Evolutionary conservation across 2,888 invertebrate species (phyloP).

Genomic region (Agrochola lychnidis): DNA sequence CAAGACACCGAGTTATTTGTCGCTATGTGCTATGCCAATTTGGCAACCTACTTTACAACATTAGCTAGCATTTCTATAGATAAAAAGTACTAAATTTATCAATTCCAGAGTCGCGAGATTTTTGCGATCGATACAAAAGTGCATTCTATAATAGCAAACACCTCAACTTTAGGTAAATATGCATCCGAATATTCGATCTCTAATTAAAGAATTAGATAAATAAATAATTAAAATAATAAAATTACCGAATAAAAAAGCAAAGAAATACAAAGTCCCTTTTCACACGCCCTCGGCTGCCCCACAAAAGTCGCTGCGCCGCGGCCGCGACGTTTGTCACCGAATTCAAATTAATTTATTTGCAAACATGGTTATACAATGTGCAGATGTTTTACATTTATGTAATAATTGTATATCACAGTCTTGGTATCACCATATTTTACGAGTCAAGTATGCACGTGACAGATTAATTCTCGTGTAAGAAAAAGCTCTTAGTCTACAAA

Average conservation of each 20-base stretch:
- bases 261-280: neutral
- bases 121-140: too few relatives aligned
- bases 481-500: neutral
- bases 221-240: neutral
- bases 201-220: neutral
- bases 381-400: neutral
- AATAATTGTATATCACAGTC: neutral
- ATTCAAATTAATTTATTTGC: neutral
- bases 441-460: neutral
- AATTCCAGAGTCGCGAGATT: too few relatives aligned
- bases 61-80: too few relatives aligned
- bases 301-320: neutral
- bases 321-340: too few relatives aligned
- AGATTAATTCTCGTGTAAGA: neutral
- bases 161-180: too few relatives aligned
- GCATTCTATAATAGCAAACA: too few relatives aligned
- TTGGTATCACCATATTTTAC: neutral
- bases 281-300: neutral
- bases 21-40: too few relatives aligned
- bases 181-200: too few relatives aligned
- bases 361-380: neutral
- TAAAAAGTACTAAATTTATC: too few relatives aligned
- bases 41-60: too few relatives aligned
- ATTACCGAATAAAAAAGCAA: neutral
- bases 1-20: too few relatives aligned